phyloP scores from a whole-genome alignment of 2,797 vertebrate species.

The Pterois miles region DNA sequence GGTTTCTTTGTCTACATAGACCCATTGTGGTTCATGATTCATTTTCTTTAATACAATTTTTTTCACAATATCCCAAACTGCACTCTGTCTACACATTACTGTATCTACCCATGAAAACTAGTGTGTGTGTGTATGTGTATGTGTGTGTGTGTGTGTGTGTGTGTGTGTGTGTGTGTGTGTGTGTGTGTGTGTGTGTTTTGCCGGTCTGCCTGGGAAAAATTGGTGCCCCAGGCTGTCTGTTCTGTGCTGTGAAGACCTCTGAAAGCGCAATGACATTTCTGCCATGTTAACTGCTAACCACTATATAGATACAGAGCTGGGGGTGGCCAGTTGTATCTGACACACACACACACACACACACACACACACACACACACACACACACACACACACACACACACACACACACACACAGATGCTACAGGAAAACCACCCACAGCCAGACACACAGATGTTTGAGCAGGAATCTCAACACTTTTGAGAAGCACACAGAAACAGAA shows the following conservation, averaged over 20 bases:
- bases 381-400: not conserved
- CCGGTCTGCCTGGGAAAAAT: not conserved
- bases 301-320: slow-evolving; percentile 19
- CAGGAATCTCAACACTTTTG: not conserved
- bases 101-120: not conserved
- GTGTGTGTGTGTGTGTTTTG: not conserved
- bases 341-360: not conserved
- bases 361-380: not conserved
- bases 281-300: slow-evolving; percentile 42
- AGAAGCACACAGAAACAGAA: not conserved
- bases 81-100: not conserved
- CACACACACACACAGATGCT: not conserved
- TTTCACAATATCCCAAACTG: not conserved
- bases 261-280: slow-evolving; percentile 63
- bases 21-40: too few species aligned
- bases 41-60: not conserved
- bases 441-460: not conserved
- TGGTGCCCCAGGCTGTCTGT: slow-evolving; percentile 1
- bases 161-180: not conserved
- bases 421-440: not conserved
- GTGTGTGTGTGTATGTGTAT: not conserved
- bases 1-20: too few species aligned
- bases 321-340: slow-evolving; percentile 9
- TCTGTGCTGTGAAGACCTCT: slow-evolving; percentile 24
- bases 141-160: not conserved